Evolutionary conservation across 2,113 vertebrate genomes (phyloP).

Genomic region (Asarcornis scutulata): DNA sequence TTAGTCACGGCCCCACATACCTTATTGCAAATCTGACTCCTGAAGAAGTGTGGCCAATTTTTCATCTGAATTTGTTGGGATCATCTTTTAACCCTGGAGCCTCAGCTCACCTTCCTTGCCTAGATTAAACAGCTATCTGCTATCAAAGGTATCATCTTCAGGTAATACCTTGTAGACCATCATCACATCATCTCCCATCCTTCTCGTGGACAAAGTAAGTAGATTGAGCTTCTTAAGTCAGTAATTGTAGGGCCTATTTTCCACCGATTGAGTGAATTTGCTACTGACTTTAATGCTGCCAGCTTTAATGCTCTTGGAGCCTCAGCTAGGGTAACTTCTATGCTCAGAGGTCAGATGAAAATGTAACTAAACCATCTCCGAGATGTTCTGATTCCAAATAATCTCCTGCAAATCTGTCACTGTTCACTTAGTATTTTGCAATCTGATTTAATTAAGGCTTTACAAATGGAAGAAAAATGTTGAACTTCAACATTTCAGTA

Average conservation of each 20-base stretch:
- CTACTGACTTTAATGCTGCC: conserved; percentile 12
- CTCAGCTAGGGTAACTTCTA: conserved; percentile 21
- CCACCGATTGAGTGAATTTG: conserved; percentile 48
- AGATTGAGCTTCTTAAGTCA: conserved; percentile 59
- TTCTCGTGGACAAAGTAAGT: conserved; percentile 50
- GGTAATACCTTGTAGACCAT: conserved; percentile 56
- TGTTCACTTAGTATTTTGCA: conserved; percentile 7
- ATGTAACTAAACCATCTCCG: neutral
- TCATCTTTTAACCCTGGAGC: conserved; percentile 34
- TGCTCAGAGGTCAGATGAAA: conserved; percentile 33
- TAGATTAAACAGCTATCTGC: conserved; percentile 14
- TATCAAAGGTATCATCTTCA: neutral
- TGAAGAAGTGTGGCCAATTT: neutral
- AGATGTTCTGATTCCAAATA: conserved; percentile 27
- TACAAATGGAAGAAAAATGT: conserved; percentile 51
- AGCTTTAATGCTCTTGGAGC: neutral
- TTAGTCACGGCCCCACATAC: neutral
- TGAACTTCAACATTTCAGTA: conserved; percentile 53
- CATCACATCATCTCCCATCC: conserved; percentile 46
- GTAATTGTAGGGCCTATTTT: conserved; percentile 66
- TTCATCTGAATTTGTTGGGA: neutral
- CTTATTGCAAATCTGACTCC: neutral
- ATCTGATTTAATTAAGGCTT: conserved; percentile 60
- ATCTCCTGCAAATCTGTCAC: conserved; percentile 8
- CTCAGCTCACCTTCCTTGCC: neutral